phyloP scores from a whole-genome alignment of 2,888 invertebrate genomes.

The Microdon myrmicae region DNA sequence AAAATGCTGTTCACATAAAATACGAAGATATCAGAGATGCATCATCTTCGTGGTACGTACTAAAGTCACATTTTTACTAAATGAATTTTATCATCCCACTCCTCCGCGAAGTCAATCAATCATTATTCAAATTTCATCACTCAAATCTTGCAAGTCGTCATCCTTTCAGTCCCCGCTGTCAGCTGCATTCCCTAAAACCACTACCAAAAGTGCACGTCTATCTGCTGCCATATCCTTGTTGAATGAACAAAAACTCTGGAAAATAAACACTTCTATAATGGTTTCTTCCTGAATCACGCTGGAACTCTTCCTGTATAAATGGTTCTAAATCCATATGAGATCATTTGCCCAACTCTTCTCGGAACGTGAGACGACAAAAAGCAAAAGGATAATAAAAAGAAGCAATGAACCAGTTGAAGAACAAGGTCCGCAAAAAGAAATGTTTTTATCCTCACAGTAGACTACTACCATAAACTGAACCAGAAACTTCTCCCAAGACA shows the following conservation, averaged over 20 bases:
- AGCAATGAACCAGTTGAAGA: too few relatives aligned
- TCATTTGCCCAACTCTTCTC: conserved; percentile 8
- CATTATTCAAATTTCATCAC: conserved; percentile 49
- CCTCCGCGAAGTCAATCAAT: conserved; percentile 49
- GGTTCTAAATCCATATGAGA: conserved; percentile 11
- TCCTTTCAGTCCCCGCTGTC: conserved; percentile 15
- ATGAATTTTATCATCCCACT: conserved; percentile 45
- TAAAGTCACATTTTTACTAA: conserved; percentile 39
- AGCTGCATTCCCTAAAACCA: conserved; percentile 32
- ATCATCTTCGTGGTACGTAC: too few relatives aligned
- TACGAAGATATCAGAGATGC: too few relatives aligned
- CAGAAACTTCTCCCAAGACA: conserved; percentile 36
- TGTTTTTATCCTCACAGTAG: conserved; percentile 33
- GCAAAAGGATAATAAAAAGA: too few relatives aligned
- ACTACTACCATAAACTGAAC: conserved; percentile 36
- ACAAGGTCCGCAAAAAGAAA: conserved; percentile 29
- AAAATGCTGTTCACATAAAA: too few relatives aligned
- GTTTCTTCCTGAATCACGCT: conserved; percentile 35
- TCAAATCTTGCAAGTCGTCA: conserved; percentile 30
- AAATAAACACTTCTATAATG: conserved; percentile 50
- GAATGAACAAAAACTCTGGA: conserved; percentile 31
- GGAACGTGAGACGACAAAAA: conserved; percentile 1
- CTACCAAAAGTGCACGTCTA: conserved; percentile 26
- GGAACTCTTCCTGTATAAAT: conserved; percentile 16
- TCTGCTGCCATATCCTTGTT: conserved; percentile 4